Conservation (phyloP, 1,140 invertebrate genomes). For the Nebria ingens region DNA sequence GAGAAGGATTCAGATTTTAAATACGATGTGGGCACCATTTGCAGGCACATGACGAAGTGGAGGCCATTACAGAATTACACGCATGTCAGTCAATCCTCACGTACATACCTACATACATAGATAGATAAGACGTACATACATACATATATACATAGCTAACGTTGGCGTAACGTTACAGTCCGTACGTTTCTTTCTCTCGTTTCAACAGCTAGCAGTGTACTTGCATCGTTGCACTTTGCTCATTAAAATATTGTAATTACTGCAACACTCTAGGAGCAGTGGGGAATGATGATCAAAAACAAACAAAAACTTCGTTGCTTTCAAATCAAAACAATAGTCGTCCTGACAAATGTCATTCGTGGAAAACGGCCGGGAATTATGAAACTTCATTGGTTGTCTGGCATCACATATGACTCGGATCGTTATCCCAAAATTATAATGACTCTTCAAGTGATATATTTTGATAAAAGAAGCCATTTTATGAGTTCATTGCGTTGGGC, state of each 20-base stretch:
- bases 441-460: constrained; percentile 4
- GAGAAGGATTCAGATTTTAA: too few species aligned
- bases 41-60: background rate
- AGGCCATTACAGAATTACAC: constrained; percentile 5
- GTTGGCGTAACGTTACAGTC: background rate
- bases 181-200: background rate
- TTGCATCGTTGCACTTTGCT: constrained; percentile 9
- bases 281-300: constrained; percentile 1
- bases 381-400: background rate
- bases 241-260: constrained; percentile 10
- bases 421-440: constrained; percentile 4
- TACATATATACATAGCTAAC: background rate
- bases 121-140: background rate
- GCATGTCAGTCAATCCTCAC: background rate
- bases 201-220: background rate
- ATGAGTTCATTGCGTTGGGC: background rate
- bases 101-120: background rate
- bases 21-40: background rate
- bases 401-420: background rate
- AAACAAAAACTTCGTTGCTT: constrained; percentile 7
- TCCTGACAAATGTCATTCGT: background rate
- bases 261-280: background rate
- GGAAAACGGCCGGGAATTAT: background rate
- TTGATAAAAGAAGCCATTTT: constrained; percentile 4
- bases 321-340: constrained; percentile 7